Base-by-base conservation (phyloP, 1,140 invertebrate genomes). In the Drosophila ananassae region DNA sequence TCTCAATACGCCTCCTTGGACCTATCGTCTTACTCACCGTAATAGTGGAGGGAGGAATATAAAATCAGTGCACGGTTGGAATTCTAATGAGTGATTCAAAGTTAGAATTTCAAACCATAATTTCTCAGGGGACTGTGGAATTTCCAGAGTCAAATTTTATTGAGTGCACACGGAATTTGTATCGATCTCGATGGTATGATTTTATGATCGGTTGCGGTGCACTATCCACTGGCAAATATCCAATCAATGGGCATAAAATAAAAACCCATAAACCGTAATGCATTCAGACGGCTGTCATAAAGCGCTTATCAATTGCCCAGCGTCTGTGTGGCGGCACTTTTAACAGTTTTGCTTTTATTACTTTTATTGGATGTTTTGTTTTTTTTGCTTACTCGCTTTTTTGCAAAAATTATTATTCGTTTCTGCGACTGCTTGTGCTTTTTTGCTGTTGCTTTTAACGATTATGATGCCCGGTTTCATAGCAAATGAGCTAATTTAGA, bases 401-500 rank as follows among this genome's bases (percentile, higher is more conserved):
- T 50, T 74, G 53, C 72, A 74, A 71, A 37, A 57, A 61, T 76
- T 76, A 78, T 80, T 52, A 66, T 80, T 64, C 48, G 74, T 53
- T 60, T 73, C 51, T 39, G 64, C 53, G 60, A 32, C 54, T 77
- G 47, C 51, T 39, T 24, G 51, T 48, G 48, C 21, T 60, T 48
- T 24, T 39, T 28, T 28, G 25, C 7, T 28, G 25, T 6, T 41
- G 59, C 8, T 83, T 85, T 83, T 77, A 73, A 85, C 81, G 81
- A 80, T 69, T 77, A 68, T 73, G 77, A 80, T 64, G 67, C 58
- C 80, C 54, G 62, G 80, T 73, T 85, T 85, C 77, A 80, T 83
- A 64, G 83, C 80, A 83, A 83, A 83, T 83, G 81, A 80, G 80
- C 73, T 83, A 80, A 83, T 85, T 83, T 83, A 73, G 81, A 79